Base-by-base conservation (phyloP, 2,888 invertebrate species). In the Agriotes lineatus region DNA sequence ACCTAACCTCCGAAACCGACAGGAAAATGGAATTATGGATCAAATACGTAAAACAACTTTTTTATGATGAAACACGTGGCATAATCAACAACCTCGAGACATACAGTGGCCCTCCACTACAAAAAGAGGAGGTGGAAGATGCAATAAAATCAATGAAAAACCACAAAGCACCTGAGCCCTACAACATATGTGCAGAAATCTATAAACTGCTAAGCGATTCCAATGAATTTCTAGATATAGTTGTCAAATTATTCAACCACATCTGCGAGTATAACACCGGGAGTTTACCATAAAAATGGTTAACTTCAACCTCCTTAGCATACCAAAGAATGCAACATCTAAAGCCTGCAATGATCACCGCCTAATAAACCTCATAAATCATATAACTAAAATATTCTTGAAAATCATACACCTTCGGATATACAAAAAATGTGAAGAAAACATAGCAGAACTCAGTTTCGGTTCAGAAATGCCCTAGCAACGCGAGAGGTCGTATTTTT, bases 351-450 rank as follows among this genome's bases (percentile, higher is more conserved):
- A 30, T 30, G 30, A 30, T 9, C 30, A 30, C 9, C 4, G 9
- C 4, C 30, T 9, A 30, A 4, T 30, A 30, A 30, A 9, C 30
- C 30, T 30, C 30, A 30, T 30, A 30, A 30, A 30, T 9, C 30
- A 30, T 9, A 4, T 30, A 9, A 30, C 30, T 30, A 30, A 30
- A 30, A 37, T 37, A n/a, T 37, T 37, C 37, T 37, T 37, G 37
- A n/a, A 37, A 37, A 37, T 37, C n/a, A n/a, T 37, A 37, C 37
- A 37, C 37, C 37, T 37, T 37, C 6, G n/a, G 37, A n/a, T 37
- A 37, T 37, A 37, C 37, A 37, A 37, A 37, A 50, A 50, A 50
- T 50, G 50, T 20, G 50, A 50, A 50, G 19, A 22, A 7, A 45
- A 45, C 19, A 16, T 42, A 42, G 10, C 45, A 18, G 16, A 45